These are phyloP conservation scores for Schizotus pectinicornis DNA, from an alignment of 2,888 invertebrate genomes.

Conservation along the genomic window DNA sequence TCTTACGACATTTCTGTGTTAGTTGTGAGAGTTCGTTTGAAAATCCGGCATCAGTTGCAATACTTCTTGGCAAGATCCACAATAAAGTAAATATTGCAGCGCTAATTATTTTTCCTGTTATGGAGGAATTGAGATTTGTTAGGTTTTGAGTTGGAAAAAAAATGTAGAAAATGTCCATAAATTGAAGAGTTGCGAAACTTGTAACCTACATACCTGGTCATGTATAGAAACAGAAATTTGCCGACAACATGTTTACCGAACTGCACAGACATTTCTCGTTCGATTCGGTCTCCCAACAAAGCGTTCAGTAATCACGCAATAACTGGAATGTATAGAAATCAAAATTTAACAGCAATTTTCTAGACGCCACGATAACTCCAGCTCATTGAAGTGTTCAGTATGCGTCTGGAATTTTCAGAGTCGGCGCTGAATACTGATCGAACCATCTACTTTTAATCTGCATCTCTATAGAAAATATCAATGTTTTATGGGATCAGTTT, in stretches of 20 bases:
- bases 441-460: constrained; percentile 36
- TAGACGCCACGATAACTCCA: constrained; percentile 30
- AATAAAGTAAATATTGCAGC: too few relatives aligned
- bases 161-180: too few relatives aligned
- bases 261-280: constrained; percentile 30
- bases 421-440: constrained; percentile 39
- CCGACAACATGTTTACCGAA: constrained; percentile 24
- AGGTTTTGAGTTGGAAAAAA: too few relatives aligned
- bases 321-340: constrained; percentile 34
- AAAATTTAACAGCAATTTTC: constrained; percentile 36
- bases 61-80: too few relatives aligned
- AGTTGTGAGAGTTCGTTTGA: too few relatives aligned
- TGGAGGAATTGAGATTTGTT: too few relatives aligned
- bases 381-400: constrained; percentile 37
- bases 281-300: constrained; percentile 25
- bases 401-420: constrained; percentile 36
- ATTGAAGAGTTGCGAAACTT: too few relatives aligned
- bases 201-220: background rate
- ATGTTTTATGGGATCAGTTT: constrained; percentile 31
- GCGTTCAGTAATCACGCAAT: constrained; percentile 30
- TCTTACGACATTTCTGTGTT: too few relatives aligned
- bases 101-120: too few relatives aligned
- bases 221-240: constrained; percentile 12
- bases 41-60: too few relatives aligned
- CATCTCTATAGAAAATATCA: constrained; percentile 30